Conservation (phyloP, 2,888 invertebrate species). For the Agonum fuliginosum region DNA sequence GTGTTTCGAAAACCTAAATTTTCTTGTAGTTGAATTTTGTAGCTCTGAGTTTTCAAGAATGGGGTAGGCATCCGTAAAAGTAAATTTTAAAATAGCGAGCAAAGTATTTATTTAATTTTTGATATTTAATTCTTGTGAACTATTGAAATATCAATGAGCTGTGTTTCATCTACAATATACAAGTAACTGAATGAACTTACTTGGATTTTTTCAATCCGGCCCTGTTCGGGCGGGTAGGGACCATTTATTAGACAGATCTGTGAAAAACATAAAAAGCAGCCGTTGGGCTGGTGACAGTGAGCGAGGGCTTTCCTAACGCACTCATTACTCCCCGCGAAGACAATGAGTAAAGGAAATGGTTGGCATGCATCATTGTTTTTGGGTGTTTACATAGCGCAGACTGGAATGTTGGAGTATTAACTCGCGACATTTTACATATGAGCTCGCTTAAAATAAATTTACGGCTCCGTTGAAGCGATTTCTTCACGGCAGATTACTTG, state of each 20-base stretch:
- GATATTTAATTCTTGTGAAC: no score
- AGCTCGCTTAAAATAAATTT: constrained; percentile 58
- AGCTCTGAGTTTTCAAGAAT: no score
- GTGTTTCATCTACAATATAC: no score
- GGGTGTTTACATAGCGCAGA: constrained; percentile 47
- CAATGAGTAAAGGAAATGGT: constrained; percentile 53
- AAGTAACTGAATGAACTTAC: no score
- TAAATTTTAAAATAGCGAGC: no score
- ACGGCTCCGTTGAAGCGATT: constrained; percentile 46
- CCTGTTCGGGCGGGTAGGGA: no score
- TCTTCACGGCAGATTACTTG: constrained; percentile 53
- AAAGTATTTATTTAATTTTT: no score
- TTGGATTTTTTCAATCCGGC: no score
- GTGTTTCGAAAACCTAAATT: no score
- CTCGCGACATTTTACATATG: constrained; percentile 57
- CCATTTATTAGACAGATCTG: constrained; percentile 24
- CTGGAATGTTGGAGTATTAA: constrained; percentile 51
- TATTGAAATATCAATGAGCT: no score
- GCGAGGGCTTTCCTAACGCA: constrained; percentile 48
- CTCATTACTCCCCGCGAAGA: constrained; percentile 50
- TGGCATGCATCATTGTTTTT: constrained; percentile 54
- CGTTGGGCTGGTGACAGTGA: constrained; percentile 46
- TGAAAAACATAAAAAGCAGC: constrained; percentile 38
- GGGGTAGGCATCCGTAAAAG: no score
- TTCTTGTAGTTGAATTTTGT: no score